Evolutionary conservation across 2,113 vertebrate species (phyloP).

Genomic region (Serilophus lunatus): DNA sequence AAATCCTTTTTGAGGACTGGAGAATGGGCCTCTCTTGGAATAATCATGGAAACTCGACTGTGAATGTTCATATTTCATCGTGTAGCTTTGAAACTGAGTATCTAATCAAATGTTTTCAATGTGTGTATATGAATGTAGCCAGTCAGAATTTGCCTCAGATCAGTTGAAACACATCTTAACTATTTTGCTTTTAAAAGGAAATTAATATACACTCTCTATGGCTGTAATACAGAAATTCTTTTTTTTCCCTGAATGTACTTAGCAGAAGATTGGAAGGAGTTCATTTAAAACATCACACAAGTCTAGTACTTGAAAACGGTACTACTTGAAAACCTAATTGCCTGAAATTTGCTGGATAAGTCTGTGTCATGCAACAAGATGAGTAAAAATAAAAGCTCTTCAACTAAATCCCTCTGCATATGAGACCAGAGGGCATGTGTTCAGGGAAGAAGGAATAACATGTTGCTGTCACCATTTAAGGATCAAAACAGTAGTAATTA

Average conservation of each 20-base stretch:
- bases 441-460: background rate
- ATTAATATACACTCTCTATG: background rate
- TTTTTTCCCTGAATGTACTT: background rate
- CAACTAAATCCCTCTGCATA: background rate
- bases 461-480: background rate
- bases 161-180: background rate
- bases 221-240: background rate
- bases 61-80: background rate
- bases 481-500: background rate
- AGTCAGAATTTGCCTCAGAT: background rate
- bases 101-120: background rate
- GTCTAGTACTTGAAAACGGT: background rate
- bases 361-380: background rate
- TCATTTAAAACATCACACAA: background rate
- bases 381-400: accelerated
- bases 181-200: slow-evolving; percentile 23
- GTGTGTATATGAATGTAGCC: background rate
- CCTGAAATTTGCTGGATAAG: background rate
- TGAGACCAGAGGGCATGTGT: background rate
- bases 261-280: background rate
- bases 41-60: background rate
- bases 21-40: background rate
- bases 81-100: background rate
- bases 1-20: background rate
- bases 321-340: background rate